Conservation (phyloP, 1,140 invertebrate species). For the Euschistus heros region DNA sequence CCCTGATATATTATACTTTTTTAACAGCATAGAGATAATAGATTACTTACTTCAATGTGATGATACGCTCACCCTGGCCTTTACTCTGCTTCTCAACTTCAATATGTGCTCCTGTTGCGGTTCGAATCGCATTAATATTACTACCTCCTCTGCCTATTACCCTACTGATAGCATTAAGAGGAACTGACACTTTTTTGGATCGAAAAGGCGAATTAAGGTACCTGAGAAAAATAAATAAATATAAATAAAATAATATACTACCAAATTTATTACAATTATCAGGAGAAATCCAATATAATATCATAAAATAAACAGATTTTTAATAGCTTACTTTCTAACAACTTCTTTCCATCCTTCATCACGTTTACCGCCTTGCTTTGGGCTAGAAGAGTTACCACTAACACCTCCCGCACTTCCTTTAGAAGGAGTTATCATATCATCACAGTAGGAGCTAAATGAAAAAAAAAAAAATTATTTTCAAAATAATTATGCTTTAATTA, state of each 20-base stretch:
- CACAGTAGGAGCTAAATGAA: conserved; percentile 22
- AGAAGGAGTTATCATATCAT: not conserved
- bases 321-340: conserved; percentile 57
- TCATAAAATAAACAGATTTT: not conserved
- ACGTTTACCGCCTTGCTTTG: conserved; percentile 59
- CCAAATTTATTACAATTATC: conserved; percentile 1
- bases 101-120: conserved; percentile 89
- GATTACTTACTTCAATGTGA: conserved; percentile 76
- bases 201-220: conserved; percentile 39
- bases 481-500: no score
- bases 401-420: not conserved
- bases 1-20: no score
- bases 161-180: conserved; percentile 84
- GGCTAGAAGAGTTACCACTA: conserved; percentile 43
- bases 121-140: conserved; percentile 93
- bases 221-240: conserved; percentile 23
- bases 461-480: conserved; percentile 5
- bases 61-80: conserved; percentile 83
- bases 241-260: conserved; percentile 2
- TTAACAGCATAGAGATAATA: not conserved
- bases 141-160: conserved; percentile 92
- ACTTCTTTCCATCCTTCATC: conserved; percentile 98
- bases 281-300: not conserved
- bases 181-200: conserved; percentile 81
- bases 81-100: conserved; percentile 96